Evolutionary conservation across 2,888 invertebrate species (phyloP).

Genomic region (Tenthredo scrophulariae): DNA sequence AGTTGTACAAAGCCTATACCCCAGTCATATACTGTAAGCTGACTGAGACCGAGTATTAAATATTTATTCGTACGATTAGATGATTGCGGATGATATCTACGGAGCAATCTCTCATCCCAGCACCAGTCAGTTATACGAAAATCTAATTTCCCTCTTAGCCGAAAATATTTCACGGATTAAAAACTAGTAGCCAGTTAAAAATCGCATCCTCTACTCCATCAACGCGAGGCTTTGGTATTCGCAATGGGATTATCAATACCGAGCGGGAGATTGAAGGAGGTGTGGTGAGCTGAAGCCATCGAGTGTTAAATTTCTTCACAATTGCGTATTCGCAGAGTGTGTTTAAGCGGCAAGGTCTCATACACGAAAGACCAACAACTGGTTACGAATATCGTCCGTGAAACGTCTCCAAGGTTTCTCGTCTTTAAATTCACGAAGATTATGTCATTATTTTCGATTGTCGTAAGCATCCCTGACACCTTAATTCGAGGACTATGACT

Average conservation of each 20-base stretch:
- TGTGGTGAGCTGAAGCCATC: constrained; percentile 24
- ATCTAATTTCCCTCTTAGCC: background rate
- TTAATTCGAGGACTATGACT: background rate
- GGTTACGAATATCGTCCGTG: background rate
- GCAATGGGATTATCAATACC: background rate
- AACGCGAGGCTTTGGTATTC: background rate
- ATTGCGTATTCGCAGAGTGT: background rate
- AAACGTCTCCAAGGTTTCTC: background rate
- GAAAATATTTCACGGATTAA: background rate
- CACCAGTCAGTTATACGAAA: background rate
- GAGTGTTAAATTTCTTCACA: background rate
- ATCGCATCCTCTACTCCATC: background rate
- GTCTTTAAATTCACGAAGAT: constrained; percentile 5
- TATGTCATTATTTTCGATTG: background rate
- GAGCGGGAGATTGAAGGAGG: background rate
- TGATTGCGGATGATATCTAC: background rate
- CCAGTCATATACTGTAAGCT: background rate
- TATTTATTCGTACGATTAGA: background rate
- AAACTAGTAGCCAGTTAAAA: background rate
- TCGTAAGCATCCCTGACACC: constrained; percentile 7
- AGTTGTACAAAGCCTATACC: background rate
- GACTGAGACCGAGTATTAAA: background rate
- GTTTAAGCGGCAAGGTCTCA: background rate
- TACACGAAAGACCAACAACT: background rate
- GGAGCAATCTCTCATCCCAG: background rate